Conservation (phyloP, 2,888 invertebrate genomes). For the Lycophotia porphyrea region DNA sequence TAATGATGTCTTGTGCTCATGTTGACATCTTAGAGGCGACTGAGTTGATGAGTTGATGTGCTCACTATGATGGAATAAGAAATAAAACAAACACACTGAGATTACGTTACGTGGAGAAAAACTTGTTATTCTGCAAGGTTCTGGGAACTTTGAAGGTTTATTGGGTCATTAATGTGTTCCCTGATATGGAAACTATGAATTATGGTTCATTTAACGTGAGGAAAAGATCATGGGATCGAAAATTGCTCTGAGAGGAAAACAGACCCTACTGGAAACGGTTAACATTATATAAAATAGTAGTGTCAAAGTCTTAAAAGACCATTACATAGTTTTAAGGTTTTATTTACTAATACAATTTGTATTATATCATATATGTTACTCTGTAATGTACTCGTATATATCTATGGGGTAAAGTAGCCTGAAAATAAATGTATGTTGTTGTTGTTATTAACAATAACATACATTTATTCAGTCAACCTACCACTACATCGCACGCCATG, state of each 20-base stretch:
- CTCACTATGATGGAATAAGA: slow-evolving; percentile 11
- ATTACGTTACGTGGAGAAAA: slow-evolving; percentile 52
- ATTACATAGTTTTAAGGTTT: no score
- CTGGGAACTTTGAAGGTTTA: not conserved
- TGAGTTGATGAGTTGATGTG: no score
- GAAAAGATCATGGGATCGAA: not conserved
- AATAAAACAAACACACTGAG: slow-evolving; percentile 29
- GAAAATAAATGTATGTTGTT: no score
- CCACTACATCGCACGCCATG: no score
- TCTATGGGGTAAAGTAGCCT: no score
- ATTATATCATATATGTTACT: no score
- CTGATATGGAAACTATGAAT: not conserved
- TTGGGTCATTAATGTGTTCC: not conserved
- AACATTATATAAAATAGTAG: not conserved
- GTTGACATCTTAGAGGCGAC: slow-evolving; percentile 44
- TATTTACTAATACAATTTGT: no score
- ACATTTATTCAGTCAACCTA: no score
- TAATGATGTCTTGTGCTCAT: slow-evolving; percentile 13
- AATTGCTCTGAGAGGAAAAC: not conserved
- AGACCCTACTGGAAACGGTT: not conserved
- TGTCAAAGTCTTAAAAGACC: not conserved
- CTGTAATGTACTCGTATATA: no score
- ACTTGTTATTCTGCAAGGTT: slow-evolving; percentile 55
- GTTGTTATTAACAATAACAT: no score
- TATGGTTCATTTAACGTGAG: not conserved